A percentile compares a stretch with the other conserved stretches of the same genome.
These are phyloP conservation scores for Lithophane ornitopus DNA, from an alignment of 2,888 invertebrate genomes.

Conservation along the genomic window DNA sequence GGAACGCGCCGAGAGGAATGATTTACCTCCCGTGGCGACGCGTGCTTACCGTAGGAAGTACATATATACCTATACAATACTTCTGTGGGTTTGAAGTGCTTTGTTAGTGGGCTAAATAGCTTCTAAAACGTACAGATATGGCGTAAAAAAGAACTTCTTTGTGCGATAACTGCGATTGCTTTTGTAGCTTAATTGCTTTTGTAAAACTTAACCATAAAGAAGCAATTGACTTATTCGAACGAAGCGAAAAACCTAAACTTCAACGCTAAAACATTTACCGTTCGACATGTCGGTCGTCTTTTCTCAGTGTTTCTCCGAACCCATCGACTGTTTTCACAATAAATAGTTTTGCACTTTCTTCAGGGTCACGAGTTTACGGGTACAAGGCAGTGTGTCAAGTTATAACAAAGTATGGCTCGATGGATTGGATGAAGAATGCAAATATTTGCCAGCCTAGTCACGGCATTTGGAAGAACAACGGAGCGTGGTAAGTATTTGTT, in stretches of 20 bases:
- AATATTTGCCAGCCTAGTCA: constrained; percentile 48
- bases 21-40: constrained; percentile 74
- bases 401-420: constrained; percentile 25
- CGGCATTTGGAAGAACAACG: constrained; percentile 44
- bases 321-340: constrained; percentile 32
- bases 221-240: constrained; percentile 5
- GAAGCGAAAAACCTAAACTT: neutral
- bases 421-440: constrained; percentile 44
- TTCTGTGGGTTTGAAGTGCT: constrained; percentile 52
- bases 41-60: constrained; percentile 58
- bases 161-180: neutral
- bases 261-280: constrained; percentile 32
- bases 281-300: constrained; percentile 21
- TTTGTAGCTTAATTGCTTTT: neutral
- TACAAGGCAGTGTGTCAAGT: constrained; percentile 52
- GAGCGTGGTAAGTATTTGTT: constrained; percentile 35
- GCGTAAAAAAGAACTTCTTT: neutral
- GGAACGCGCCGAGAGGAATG: constrained; percentile 78
- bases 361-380: constrained; percentile 48
- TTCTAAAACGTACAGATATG: constrained; percentile 25
- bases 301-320: constrained; percentile 21
- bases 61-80: constrained; percentile 51
- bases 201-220: neutral
- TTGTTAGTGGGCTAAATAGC: constrained; percentile 56
- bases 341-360: constrained; percentile 50